These are phyloP conservation scores for Oreochromis aureus DNA, from an alignment of 2,113 vertebrate genomes.

Conservation along the genomic window DNA sequence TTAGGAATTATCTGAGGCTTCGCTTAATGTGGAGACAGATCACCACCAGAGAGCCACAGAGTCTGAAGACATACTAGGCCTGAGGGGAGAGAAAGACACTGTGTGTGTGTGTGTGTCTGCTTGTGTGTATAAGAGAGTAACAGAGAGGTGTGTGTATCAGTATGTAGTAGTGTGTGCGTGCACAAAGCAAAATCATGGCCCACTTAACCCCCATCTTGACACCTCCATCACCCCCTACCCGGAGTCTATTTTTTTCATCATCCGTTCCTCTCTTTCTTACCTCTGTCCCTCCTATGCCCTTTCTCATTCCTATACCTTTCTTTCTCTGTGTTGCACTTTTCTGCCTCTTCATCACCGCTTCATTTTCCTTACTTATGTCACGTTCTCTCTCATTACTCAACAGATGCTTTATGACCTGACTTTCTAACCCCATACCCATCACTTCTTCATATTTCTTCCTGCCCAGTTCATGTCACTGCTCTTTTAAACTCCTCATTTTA, in stretches of 20 bases:
- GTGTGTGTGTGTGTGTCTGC: background rate
- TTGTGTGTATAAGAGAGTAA: background rate
- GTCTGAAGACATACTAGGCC: slow-evolving; percentile 53
- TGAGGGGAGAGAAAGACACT: slow-evolving; percentile 19
- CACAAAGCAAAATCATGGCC: slow-evolving; percentile 31
- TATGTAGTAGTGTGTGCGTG: slow-evolving; percentile 10
- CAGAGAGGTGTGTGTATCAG: slow-evolving; percentile 5
- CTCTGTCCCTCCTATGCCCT: background rate
- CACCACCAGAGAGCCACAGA: slow-evolving; percentile 75
- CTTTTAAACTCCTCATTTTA: background rate
- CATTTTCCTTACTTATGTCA: background rate
- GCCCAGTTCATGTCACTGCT: background rate
- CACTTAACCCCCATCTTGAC: slow-evolving; percentile 68
- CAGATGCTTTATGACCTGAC: background rate
- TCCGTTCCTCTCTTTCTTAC: background rate
- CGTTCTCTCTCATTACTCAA: background rate
- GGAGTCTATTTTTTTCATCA: background rate
- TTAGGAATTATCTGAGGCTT: slow-evolving; percentile 94
- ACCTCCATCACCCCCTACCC: slow-evolving; percentile 6
- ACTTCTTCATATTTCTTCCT: background rate
- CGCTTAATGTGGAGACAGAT: slow-evolving; percentile 89
- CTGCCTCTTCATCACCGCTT: background rate
- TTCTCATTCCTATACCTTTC: background rate
- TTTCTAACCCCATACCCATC: background rate
- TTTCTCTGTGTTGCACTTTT: background rate